A percentile compares a stretch with the other conserved stretches of the same genome.
Evolutionary conservation across 2,797 vertebrate species (phyloP).

Genomic region (Amazona ochrocephala): DNA sequence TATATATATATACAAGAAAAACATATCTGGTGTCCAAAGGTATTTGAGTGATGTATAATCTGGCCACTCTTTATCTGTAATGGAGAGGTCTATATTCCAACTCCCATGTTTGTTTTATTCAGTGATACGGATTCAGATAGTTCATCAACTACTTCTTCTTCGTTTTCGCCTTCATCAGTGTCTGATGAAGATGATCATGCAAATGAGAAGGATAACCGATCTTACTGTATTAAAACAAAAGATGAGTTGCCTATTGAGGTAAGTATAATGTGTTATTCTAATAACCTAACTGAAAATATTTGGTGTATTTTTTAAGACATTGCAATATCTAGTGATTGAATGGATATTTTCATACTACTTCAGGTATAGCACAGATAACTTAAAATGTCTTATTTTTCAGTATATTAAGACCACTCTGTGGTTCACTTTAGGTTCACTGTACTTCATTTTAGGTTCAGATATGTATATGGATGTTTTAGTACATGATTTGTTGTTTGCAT

Average conservation of each 20-base stretch:
- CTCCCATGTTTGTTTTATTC: neutral
- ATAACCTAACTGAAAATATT: neutral
- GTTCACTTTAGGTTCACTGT: neutral
- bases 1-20: neutral
- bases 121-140: conserved; percentile 84
- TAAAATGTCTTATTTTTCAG: neutral
- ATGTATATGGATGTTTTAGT: neutral
- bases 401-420: neutral
- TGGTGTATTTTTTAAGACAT: neutral
- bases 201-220: conserved; percentile 74
- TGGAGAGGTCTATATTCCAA: neutral
- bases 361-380: neutral
- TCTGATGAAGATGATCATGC: conserved; percentile 79
- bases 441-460: neutral
- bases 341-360: neutral
- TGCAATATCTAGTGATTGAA: neutral
- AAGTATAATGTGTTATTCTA: conserved; percentile 19
- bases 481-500: neutral
- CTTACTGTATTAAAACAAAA: conserved; percentile 79
- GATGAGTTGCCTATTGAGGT: conserved; percentile 87
- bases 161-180: conserved; percentile 20
- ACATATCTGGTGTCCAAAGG: neutral
- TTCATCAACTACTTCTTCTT: conserved; percentile 78
- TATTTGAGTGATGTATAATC: neutral
- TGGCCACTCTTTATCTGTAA: neutral